Conservation (phyloP, 2,797 vertebrate species). For the Cottoperca gobio region DNA sequence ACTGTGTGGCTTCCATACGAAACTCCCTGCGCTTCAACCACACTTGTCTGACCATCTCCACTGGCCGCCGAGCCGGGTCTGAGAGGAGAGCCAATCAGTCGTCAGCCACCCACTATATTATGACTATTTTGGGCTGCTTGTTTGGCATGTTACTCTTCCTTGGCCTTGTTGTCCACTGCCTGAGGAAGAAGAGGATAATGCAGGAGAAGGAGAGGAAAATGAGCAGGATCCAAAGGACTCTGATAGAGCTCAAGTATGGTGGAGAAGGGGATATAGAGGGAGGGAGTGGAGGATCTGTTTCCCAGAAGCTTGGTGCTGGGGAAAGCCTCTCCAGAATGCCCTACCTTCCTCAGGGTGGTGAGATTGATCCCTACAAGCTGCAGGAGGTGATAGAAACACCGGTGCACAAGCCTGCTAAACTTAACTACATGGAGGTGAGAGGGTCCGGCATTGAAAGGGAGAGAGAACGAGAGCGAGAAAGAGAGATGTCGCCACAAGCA, state of each 20-base stretch:
- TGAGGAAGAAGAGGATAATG: constrained; percentile 89
- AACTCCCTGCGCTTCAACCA: constrained; percentile 95
- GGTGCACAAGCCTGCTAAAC: constrained; percentile 88
- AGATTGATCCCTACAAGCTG: constrained; percentile 93
- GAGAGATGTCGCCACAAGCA: constrained; percentile 85
- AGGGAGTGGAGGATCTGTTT: constrained; percentile 79
- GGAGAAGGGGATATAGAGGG: constrained; percentile 77
- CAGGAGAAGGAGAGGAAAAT: constrained; percentile 91
- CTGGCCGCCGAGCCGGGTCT: constrained; percentile 80
- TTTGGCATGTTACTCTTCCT: constrained; percentile 97
- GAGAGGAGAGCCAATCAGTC: constrained; percentile 83
- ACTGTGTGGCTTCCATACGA: constrained; percentile 95
- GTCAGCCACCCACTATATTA: constrained; percentile 96
- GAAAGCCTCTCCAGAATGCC: constrained; percentile 92
- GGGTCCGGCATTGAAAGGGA: constrained; percentile 87
- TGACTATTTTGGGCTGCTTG: constrained; percentile 95
- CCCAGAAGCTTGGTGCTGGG: constrained; percentile 88
- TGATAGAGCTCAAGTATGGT: constrained; percentile 95
- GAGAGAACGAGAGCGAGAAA: constrained; percentile 80
- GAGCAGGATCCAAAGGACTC: constrained; percentile 93
- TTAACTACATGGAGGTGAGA: constrained; percentile 97
- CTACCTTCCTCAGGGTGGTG: constrained; percentile 89
- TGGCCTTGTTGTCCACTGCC: constrained; percentile 92
- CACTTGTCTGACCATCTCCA: constrained; percentile 94
- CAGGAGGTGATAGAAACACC: constrained; percentile 92